These are phyloP conservation scores for Urocolius indicus DNA, from an alignment of 2,113 vertebrate species.

Conservation along the genomic window DNA sequence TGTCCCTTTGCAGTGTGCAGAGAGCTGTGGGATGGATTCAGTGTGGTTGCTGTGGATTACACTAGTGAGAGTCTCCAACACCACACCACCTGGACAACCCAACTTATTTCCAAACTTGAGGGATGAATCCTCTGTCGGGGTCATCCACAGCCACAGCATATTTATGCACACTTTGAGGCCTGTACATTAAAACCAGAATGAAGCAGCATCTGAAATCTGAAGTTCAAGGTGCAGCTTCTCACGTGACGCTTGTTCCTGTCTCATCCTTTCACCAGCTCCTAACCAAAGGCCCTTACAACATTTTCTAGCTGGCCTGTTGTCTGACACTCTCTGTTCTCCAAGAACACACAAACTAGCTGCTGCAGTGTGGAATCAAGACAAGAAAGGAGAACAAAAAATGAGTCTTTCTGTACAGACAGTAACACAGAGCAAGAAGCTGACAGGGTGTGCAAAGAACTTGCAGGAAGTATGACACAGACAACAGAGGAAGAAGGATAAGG, in stretches of 20 bases:
- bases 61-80: neutral
- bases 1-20: neutral
- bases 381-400: neutral
- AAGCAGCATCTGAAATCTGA: neutral
- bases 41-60: neutral
- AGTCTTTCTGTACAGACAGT: neutral
- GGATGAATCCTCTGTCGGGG: neutral
- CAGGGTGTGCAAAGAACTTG: neutral
- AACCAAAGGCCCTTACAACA: neutral
- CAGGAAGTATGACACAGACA: neutral
- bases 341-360: neutral
- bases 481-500: neutral
- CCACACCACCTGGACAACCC: neutral
- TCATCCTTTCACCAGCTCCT: neutral
- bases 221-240: neutral
- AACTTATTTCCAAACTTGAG: neutral
- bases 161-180: neutral
- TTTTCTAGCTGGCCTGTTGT: neutral
- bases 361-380: neutral
- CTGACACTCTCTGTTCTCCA: neutral
- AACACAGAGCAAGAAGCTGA: neutral
- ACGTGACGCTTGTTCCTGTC: neutral
- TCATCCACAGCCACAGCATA: neutral
- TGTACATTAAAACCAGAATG: neutral
- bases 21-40: neutral